A percentile compares a stretch with the other conserved stretches of the same genome.
Conservation (phyloP, 2,113 vertebrate species). For the Scomber colias region DNA sequence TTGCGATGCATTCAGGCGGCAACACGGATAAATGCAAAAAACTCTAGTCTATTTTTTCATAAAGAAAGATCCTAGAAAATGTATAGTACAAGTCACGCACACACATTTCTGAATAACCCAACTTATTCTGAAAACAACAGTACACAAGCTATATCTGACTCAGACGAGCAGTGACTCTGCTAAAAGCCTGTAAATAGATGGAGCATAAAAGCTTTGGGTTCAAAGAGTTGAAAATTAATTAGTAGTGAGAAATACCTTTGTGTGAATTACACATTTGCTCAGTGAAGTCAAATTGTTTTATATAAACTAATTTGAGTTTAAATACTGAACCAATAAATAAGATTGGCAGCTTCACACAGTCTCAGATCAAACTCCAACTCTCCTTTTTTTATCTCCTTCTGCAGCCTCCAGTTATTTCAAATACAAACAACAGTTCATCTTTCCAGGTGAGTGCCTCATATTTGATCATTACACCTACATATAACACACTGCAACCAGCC, state of each 20-base stretch:
- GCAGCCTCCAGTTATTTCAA: slow-evolving; percentile 98
- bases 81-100: no score
- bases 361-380: background rate
- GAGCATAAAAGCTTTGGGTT: background rate
- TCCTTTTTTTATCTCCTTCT: slow-evolving; percentile 58
- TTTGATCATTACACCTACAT: slow-evolving; percentile 64
- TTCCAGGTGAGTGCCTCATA: slow-evolving; percentile 89
- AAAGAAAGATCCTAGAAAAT: no score
- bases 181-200: background rate
- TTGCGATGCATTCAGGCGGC: no score
- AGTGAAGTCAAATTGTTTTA: background rate
- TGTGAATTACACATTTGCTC: background rate
- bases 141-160: no score
- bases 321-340: background rate
- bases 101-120: background rate
- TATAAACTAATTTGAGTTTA: background rate
- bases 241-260: background rate
- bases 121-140: background rate
- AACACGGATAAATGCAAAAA: no score
- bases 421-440: slow-evolving; percentile 99
- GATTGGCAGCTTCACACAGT: background rate
- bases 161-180: background rate
- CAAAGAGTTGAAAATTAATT: background rate
- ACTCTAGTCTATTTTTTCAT: no score
- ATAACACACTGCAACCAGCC: slow-evolving; percentile 58